These are phyloP conservation scores for Pantherophis alleghaniensis DNA, from an alignment of 2,797 vertebrate genomes.

Conservation along the genomic window DNA sequence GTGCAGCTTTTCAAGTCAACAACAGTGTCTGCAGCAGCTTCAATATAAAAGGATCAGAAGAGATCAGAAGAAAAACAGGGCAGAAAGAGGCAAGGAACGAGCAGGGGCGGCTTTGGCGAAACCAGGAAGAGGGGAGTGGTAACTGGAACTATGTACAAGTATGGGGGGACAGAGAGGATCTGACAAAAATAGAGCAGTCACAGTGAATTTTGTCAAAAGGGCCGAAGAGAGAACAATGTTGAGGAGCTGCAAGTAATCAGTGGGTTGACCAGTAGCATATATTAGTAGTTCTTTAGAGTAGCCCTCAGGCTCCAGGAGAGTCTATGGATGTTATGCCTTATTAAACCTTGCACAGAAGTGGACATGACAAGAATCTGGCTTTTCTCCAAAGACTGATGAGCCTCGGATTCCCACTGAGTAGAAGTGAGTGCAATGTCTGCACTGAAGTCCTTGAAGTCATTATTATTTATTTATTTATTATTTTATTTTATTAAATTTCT, in stretches of 20 bases:
- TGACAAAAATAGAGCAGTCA: neutral
- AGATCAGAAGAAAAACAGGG: neutral
- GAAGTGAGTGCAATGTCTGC: neutral
- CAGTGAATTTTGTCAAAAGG: neutral
- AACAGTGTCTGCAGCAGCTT: neutral
- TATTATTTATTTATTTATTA: neutral
- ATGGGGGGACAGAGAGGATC: neutral
- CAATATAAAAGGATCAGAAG: neutral
- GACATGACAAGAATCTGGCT: neutral
- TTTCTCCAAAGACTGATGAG: neutral
- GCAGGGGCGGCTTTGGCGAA: neutral
- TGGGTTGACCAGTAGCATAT: neutral
- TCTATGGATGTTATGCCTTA: neutral
- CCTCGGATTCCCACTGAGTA: neutral
- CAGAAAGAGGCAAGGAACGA: neutral
- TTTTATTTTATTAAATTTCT: no score
- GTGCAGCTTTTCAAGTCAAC: neutral
- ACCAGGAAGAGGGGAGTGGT: neutral
- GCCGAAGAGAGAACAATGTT: neutral
- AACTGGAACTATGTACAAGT: neutral
- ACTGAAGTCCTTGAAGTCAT: neutral
- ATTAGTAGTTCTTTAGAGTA: neutral
- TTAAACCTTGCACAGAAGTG: neutral
- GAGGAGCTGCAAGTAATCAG: neutral
- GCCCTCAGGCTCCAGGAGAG: neutral